Percentiles rank a stretch among this genome's conserved stretches.
These are phyloP conservation scores for Cheilinus undulatus DNA, from an alignment of 2,113 vertebrate species.

Conservation along the genomic window DNA sequence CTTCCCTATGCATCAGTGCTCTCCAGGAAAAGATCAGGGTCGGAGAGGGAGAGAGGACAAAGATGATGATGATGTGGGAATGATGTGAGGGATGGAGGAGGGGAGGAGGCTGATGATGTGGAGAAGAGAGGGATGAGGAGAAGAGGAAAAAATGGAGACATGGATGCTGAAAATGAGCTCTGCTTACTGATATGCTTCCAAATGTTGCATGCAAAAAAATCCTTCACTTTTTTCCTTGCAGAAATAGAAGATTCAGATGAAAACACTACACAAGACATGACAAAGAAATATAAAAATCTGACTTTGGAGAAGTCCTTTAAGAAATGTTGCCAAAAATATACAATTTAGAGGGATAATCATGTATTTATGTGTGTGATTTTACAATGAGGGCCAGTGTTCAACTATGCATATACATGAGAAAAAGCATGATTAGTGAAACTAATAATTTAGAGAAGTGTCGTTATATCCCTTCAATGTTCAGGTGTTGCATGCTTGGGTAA, in stretches of 20 bases:
- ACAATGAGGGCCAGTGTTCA: background rate
- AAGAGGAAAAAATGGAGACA: background rate
- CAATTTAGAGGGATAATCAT: no score
- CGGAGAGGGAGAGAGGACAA: slow-evolving; percentile 32
- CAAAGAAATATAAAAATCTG: no score
- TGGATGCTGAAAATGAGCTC: background rate
- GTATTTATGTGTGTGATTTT: slow-evolving; percentile 29
- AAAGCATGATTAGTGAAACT: slow-evolving; percentile 2
- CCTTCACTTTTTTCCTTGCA: no score
- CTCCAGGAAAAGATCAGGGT: slow-evolving; percentile 63
- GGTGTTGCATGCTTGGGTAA: background rate
- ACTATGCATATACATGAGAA: background rate
- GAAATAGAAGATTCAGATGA: no score
- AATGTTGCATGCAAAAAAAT: background rate
- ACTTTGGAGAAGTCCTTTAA: no score
- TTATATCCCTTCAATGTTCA: background rate
- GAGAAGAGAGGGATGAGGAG: background rate
- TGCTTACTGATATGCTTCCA: background rate
- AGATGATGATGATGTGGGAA: slow-evolving; percentile 64
- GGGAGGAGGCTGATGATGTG: background rate
- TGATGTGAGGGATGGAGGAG: slow-evolving; percentile 24
- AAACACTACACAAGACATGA: no score
- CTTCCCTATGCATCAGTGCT: slow-evolving; percentile 70
- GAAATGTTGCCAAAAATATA: no score
- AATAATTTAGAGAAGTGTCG: background rate